A percentile compares a stretch with the other conserved stretches of the same genome.
phyloP scores from a whole-genome alignment of 2,113 vertebrate species.

The Gadus macrocephalus region DNA sequence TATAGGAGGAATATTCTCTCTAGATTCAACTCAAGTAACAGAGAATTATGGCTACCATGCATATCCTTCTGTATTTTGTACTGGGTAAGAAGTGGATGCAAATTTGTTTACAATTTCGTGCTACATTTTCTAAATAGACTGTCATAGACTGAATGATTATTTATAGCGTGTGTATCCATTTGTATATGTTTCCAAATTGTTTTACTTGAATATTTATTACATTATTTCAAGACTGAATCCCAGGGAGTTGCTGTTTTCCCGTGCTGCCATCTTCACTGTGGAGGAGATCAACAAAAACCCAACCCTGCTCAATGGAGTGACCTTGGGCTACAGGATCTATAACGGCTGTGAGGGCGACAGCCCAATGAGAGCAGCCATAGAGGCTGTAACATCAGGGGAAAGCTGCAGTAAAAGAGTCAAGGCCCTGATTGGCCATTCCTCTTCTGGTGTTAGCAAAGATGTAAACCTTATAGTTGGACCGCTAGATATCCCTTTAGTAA shows the following conservation, averaged over 20 bases:
- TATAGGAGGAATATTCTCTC: constrained; percentile 56
- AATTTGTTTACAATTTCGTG: not conserved
- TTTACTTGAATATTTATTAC: too few relatives aligned
- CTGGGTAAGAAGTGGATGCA: constrained; percentile 26
- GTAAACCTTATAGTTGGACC: constrained; percentile 50
- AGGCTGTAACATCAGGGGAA: constrained; percentile 38
- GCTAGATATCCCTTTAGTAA: constrained; percentile 55
- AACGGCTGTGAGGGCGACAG: constrained; percentile 53
- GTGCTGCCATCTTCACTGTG: constrained; percentile 56
- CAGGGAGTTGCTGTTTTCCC: constrained; percentile 60
- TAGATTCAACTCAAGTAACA: constrained; percentile 24
- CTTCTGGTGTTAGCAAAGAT: constrained; percentile 49
- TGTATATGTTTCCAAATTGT: too few relatives aligned
- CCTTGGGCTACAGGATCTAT: constrained; percentile 58
- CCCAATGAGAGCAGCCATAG: constrained; percentile 48
- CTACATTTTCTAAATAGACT: too few relatives aligned
- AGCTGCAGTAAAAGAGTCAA: constrained; percentile 36
- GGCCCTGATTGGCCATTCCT: constrained; percentile 57
- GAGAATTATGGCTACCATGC: constrained; percentile 33
- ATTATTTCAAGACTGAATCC: constrained; percentile 23
- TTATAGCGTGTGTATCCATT: too few relatives aligned
- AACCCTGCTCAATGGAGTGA: constrained; percentile 50
- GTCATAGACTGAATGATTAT: constrained; percentile 8
- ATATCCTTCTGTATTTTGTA: constrained; percentile 39
- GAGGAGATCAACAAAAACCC: constrained; percentile 58